Evolutionary conservation across 2,888 invertebrate species (phyloP).

Genomic region (Ryuthela nishihirai): DNA sequence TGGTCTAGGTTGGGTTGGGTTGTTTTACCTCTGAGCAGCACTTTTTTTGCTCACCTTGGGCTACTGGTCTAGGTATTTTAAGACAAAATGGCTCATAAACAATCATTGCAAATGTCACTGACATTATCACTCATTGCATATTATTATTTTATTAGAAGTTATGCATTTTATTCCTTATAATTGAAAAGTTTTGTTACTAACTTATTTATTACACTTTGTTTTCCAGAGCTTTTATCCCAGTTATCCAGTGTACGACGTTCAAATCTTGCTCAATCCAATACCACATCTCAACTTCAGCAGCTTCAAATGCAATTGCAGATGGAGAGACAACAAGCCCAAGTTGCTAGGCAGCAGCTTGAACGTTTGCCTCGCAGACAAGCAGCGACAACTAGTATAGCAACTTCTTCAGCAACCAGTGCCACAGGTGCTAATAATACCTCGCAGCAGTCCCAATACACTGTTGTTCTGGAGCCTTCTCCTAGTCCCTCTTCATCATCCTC

Average conservation of each 20-base stretch:
- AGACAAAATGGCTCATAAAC: too few relatives aligned
- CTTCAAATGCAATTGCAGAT: constrained; percentile 92
- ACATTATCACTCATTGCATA: too few relatives aligned
- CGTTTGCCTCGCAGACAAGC: constrained; percentile 70
- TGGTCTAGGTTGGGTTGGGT: too few relatives aligned
- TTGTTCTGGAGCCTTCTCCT: constrained; percentile 28
- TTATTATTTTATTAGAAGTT: too few relatives aligned
- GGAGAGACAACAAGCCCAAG: constrained; percentile 80
- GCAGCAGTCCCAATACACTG: constrained; percentile 29
- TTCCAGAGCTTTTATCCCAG: constrained; percentile 82
- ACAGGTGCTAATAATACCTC: too few relatives aligned
- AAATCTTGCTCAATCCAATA: constrained; percentile 41
- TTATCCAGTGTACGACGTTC: constrained; percentile 82
- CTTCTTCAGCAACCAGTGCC: constrained; percentile 27
- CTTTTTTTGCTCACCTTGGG: too few relatives aligned
- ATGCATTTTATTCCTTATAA: neutral
- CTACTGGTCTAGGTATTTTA: too few relatives aligned
- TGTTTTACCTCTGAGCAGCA: too few relatives aligned
- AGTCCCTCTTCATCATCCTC: constrained; percentile 37
- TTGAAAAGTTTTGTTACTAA: neutral
- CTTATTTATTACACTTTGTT: neutral
- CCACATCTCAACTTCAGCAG: constrained; percentile 64
- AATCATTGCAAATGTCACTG: too few relatives aligned
- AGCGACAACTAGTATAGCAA: constrained; percentile 11
- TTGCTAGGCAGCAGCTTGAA: constrained; percentile 83